Base-by-base conservation (phyloP, 2,113 vertebrate species). In the Pelobates fuscus region DNA sequence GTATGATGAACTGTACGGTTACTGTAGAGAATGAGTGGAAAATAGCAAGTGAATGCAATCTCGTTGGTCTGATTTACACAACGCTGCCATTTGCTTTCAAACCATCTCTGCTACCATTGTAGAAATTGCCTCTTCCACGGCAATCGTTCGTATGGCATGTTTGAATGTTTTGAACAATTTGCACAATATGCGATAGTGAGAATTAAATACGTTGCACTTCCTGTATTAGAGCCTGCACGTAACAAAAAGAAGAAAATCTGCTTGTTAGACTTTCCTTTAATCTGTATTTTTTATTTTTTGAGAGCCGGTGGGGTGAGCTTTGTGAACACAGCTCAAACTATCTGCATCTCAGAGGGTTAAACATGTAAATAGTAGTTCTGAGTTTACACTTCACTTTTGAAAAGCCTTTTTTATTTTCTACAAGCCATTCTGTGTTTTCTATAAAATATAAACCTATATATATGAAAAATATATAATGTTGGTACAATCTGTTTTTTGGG, bases 71-170 rank as follows among this genome's bases (percentile, higher is more conserved):
- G 29, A 7, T 32, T 15, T 32, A 63, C 29, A 29, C 58, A 21
- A 32, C 25, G 55, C 57, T 68, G 73, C 57, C 64, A 52, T 52
- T 60, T n/a, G 57, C 63, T 76, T 76, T 65, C 24, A 37, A 49
- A 41, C 17, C 18, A 49, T 32, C 18, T 58, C 54, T 68, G 29
- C 55, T 44, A 37, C 57, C 73, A 61, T 61, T 77, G 41, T 68
- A 77, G 55, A 68, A 68, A 15, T 49, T 18, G 12, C 44, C 17
- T 46, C 44, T 26, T 43, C 65, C 67, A 57, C 44, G 57, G n/a
- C n/a, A n/a, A n/a, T n/a, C n/a, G 55, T 77, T 67, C 68, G 55
- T 77, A 77, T 60, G 65, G 73, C 73, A 77, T 77, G 73, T 77
- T 68, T 77, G 55, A 77, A 77, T 77, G 72, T 75, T 67, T 75